Evolutionary conservation across 2,113 vertebrate species (phyloP).

Genomic region (Apistogramma diplotaenia): DNA sequence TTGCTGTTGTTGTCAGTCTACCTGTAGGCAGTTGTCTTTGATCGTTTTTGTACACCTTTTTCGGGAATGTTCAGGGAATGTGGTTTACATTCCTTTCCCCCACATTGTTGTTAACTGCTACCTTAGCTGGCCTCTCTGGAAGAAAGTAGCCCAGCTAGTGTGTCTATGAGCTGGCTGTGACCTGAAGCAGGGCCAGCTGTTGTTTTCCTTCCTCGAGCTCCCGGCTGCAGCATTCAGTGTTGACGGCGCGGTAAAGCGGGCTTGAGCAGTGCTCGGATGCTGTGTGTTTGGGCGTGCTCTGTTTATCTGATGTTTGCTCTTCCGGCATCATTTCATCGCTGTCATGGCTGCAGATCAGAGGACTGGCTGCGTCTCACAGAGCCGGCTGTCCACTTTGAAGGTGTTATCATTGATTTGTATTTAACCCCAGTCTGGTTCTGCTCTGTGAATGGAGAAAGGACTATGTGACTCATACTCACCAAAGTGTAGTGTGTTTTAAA

Average conservation of each 20-base stretch:
- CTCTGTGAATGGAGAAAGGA: conserved; percentile 35
- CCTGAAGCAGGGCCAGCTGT: conserved; percentile 33
- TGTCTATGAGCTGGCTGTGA: conserved; percentile 34
- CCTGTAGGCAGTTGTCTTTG: conserved; percentile 46
- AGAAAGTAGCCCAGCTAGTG: conserved; percentile 16
- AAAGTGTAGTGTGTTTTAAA: conserved; percentile 60
- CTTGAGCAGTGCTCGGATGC: background rate
- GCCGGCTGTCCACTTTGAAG: conserved; percentile 13
- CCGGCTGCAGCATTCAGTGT: background rate
- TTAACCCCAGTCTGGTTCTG: conserved; percentile 40
- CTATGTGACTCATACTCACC: conserved; percentile 52
- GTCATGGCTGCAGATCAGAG: conserved; percentile 63
- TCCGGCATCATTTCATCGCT: background rate
- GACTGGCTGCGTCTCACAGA: conserved; percentile 21
- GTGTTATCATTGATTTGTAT: conserved; percentile 38
- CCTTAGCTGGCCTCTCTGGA: conserved; percentile 20
- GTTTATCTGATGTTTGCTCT: background rate
- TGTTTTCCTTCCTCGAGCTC: background rate
- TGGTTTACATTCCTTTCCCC: conserved; percentile 33
- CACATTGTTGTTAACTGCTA: conserved; percentile 11
- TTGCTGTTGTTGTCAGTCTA: conserved; percentile 33
- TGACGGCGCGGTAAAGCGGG: background rate
- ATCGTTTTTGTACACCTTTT: conserved; percentile 41
- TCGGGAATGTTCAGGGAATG: conserved; percentile 64
- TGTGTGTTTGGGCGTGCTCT: background rate